phyloP scores from a whole-genome alignment of 2,888 invertebrate genomes.

The Caenorhabditis uteleia region DNA sequence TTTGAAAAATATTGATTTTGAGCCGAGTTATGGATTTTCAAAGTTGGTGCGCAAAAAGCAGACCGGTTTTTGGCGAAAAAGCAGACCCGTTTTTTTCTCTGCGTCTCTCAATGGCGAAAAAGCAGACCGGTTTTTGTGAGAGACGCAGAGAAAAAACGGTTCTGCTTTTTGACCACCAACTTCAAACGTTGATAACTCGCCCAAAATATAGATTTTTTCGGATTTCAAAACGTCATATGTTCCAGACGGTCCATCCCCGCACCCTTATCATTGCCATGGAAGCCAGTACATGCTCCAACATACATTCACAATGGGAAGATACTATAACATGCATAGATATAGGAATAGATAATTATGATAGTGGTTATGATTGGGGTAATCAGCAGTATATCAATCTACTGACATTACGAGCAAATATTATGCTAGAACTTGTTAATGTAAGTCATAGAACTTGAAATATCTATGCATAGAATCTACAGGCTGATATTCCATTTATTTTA shows the following conservation, averaged over 20 bases:
- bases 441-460: not conserved
- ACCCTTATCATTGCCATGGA: slow-evolving; percentile 53
- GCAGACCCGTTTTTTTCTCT: too few species aligned
- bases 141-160: too few species aligned
- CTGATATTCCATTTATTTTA: slow-evolving; percentile 52
- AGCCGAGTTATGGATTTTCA: too few species aligned
- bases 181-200: too few species aligned
- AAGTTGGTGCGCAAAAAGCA: too few species aligned
- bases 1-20: too few species aligned
- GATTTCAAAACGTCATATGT: slow-evolving; percentile 7
- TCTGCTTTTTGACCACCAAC: too few species aligned
- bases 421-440: slow-evolving; percentile 19
- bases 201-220: too few species aligned
- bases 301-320: slow-evolving; percentile 50
- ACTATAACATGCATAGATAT: slow-evolving; percentile 31
- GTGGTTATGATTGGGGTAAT: slow-evolving; percentile 57
- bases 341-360: slow-evolving; percentile 11
- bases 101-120: too few species aligned
- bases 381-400: slow-evolving; percentile 58
- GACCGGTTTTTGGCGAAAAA: too few species aligned
- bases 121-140: too few species aligned
- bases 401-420: slow-evolving; percentile 49
- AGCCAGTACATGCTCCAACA: slow-evolving; percentile 34
- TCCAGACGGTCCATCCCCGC: slow-evolving; percentile 47
- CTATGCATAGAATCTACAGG: not conserved